Evolutionary conservation across 2,797 vertebrate genomes (phyloP), one percentile per base, ranked within the genome.

Genomic region (Gymnoscopelus microlampas): DNA sequence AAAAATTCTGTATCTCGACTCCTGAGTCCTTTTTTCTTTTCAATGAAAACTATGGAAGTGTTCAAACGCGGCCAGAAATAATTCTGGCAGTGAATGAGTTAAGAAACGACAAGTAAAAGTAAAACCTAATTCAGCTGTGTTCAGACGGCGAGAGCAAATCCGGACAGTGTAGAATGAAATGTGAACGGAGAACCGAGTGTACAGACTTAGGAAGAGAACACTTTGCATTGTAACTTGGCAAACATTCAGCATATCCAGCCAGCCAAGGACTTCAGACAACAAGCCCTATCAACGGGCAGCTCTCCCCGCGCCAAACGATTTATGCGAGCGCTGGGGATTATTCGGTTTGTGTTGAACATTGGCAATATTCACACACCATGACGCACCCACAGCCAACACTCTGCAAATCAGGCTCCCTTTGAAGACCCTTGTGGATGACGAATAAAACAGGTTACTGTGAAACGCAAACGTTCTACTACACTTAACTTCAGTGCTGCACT

Each of bases 191-290:
- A 35, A 35, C 2, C 8, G 4, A 35, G 4, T 44, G 39, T 44
- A 44, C 39, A 44, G 39, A 44, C 10, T 44, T 44, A 44, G 10
- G 39, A 8, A 44, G 39, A 44, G 39, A 39, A 39, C 39, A 8
- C 39, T 39, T 39, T 44, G 39, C 39, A 44, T 44, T 8, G 39
- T 65, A 53, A 77, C 68, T 29, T 68, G 62, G 77, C 75, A 74
- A 81, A 79, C 70, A 76, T 60, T 44, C 54, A 50, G 66, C 74
- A 65, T 75, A 0, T 44, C 32, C 0, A 6, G 26, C 19, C 29
- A 4, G 44, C 50, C 63, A 63, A 77, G 67, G 69, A 73, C 73
- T 60, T 35, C 2, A 0, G 5, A 48, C 55, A n/a, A 35, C 19
- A 63, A 79, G 81, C 61, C 72, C 59, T 26, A 66, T 71, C 13